Evolutionary conservation across 2,888 invertebrate genomes (phyloP), one percentile per base, ranked within the genome.

Genomic region (Dynastes tityus): DNA sequence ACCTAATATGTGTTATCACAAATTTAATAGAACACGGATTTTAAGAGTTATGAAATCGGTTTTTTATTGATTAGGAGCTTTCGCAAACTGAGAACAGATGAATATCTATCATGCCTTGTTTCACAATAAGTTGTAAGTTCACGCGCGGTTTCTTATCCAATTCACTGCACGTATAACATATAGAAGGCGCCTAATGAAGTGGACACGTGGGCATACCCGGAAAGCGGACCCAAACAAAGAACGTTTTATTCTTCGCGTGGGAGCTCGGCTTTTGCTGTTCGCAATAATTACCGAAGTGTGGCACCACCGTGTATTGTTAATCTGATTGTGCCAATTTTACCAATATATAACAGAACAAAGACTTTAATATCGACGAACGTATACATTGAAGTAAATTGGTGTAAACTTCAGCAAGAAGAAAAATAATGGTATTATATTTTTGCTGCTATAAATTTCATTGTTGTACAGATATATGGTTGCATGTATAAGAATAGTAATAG

Each of bases 151-250:
- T 55, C 55, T 55, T 55, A 22, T 55, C 55, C n/a, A 22, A 22
- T 55, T 55, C 22, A 55, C 16, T 55, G 8, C 22, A 55, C 55
- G 55, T 45, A 45, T 22, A 22, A 55, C 5, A 55, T 8, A 55
- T 29, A 63, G 29, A 63, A 63, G 27, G 63, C 63, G 63, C 13
- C 27, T 63, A 63, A 63, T 29, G 29, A 63, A 63, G 63, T 63
- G 63, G 63, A 29, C 63, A 63, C 63, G 63, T 63, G 63, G 63
- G 63, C n/a, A 63, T 63, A 63, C 63, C 63, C 63, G 63, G 63
- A 63, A 63, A 63, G 32, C 29, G 29, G 27, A 11, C 63, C 29
- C 32, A 63, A 32, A 63, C 63, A 63, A 63, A 63, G 63, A 63
- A 63, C 63, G 29, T n/a, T 63, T 32, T 63, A 63, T 63, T 29